Percentiles rank a stretch among this genome's conserved stretches.
Conservation (phyloP, 2,797 vertebrate genomes). For the Champsocephalus esox region DNA sequence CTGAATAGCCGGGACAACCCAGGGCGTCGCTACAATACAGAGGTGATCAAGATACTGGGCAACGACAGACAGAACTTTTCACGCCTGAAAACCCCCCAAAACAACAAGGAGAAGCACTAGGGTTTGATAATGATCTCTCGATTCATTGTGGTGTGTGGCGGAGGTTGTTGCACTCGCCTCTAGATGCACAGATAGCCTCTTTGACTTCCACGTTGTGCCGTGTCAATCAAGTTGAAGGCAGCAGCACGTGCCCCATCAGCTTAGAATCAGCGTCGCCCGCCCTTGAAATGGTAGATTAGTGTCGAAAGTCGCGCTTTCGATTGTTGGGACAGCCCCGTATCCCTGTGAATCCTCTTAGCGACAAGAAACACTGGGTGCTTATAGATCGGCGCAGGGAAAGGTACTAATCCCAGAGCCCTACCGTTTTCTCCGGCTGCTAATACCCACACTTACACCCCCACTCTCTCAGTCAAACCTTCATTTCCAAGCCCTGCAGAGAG, state of each 20-base stretch:
- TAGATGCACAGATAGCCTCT: conserved; percentile 37
- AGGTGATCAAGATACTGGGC: conserved; percentile 45
- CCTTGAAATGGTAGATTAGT: conserved; percentile 72
- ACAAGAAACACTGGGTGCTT: conserved; percentile 70
- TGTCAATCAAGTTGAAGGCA: conserved; percentile 52
- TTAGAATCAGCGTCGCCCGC: conserved; percentile 31
- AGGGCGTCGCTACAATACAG: conserved; percentile 40
- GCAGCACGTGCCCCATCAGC: conserved; percentile 41
- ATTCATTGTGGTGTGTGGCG: conserved; percentile 18
- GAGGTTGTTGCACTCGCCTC: conserved; percentile 13
- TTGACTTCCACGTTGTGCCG: conserved; percentile 45
- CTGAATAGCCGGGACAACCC: conserved; percentile 60
- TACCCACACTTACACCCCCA: conserved; percentile 36
- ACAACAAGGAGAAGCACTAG: conserved; percentile 30
- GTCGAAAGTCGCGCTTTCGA: conserved; percentile 70
- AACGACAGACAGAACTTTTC: conserved; percentile 13
- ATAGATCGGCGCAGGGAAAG: conserved; percentile 61
- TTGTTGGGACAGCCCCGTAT: conserved; percentile 67
- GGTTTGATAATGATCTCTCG: conserved; percentile 52
- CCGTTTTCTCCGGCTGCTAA: conserved; percentile 29
- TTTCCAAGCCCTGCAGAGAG: conserved; percentile 54
- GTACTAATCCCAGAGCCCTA: conserved; percentile 66
- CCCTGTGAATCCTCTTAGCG: conserved; percentile 79
- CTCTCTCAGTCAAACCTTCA: conserved; percentile 41
- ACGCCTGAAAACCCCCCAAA: conserved; percentile 1